Percentiles rank a stretch among this genome's conserved stretches.
Conservation (phyloP, 2,797 vertebrate genomes). For the Peromyscus attwateri region DNA sequence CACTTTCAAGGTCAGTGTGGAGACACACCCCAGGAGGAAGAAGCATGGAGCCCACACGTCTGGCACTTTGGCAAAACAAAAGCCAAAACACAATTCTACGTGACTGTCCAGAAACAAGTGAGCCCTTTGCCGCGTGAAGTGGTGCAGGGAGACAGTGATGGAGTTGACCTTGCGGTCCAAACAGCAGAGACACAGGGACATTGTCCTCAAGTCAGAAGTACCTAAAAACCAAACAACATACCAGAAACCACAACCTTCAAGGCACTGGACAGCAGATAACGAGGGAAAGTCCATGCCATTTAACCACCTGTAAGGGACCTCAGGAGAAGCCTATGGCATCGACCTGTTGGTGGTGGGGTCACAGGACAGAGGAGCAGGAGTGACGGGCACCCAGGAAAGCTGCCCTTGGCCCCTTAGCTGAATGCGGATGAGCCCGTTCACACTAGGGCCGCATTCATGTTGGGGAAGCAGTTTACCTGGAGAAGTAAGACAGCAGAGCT, state of each 20-base stretch:
- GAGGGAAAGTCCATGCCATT: not conserved
- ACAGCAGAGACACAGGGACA: too few species aligned
- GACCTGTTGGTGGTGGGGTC: fast-evolving
- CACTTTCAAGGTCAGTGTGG: too few species aligned
- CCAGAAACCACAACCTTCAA: not conserved
- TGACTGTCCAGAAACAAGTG: not conserved
- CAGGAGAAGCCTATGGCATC: not conserved
- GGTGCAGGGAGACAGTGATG: too few species aligned
- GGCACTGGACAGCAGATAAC: not conserved
- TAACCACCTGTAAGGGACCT: not conserved
- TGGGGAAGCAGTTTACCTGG: too few species aligned
- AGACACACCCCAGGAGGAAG: not conserved
- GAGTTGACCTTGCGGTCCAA: not conserved
- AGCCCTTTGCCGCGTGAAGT: not conserved
- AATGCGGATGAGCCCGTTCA: fast-evolving
- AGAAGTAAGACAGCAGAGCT: too few species aligned
- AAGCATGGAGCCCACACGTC: not conserved
- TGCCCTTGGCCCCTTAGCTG: not conserved
- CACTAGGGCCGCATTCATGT: too few species aligned
- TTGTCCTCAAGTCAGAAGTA: too few species aligned
- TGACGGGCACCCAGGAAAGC: too few species aligned
- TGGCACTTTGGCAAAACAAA: not conserved
- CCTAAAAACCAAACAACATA: not conserved
- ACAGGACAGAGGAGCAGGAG: not conserved
- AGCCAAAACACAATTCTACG: not conserved